A percentile compares a stretch with the other conserved stretches of the same genome.
phyloP scores from a whole-genome alignment of 2,888 invertebrate genomes.

The Phalera bucephala region DNA sequence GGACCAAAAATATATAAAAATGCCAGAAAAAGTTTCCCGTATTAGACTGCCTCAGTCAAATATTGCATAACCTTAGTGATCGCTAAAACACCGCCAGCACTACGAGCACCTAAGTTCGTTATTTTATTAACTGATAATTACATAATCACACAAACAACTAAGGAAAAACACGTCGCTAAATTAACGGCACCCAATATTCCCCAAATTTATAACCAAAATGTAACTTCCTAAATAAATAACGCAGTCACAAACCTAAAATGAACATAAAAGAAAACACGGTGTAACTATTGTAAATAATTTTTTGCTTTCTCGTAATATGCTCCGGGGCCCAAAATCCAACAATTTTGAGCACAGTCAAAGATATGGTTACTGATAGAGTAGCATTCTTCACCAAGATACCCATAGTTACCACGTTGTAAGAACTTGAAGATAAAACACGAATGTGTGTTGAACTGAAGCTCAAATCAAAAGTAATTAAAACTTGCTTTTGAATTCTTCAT shows the following conservation, averaged over 20 bases:
- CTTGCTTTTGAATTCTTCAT: conserved; percentile 36
- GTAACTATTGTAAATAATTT: conserved; percentile 49
- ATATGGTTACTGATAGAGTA: conserved; percentile 51
- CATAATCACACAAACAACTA: too few relatives aligned
- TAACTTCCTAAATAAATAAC: too few relatives aligned
- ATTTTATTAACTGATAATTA: too few relatives aligned
- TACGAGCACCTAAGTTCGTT: too few relatives aligned
- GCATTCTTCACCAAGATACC: conserved; percentile 51
- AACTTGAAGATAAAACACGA: background rate
- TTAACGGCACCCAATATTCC: too few relatives aligned
- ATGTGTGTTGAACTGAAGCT: conserved; percentile 7
- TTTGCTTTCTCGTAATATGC: conserved; percentile 23
- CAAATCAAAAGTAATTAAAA: conserved; percentile 30
- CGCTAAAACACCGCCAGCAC: too few relatives aligned
- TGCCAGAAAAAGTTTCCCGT: too few relatives aligned
- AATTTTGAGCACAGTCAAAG: conserved; percentile 52
- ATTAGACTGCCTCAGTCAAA: too few relatives aligned
- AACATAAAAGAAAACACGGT: conserved; percentile 61
- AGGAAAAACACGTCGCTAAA: too few relatives aligned
- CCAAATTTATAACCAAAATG: too few relatives aligned
- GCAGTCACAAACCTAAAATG: conserved; percentile 70
- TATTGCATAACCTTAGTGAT: too few relatives aligned
- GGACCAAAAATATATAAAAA: too few relatives aligned
- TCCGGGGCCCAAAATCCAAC: conserved; percentile 69
- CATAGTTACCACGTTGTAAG: conserved; percentile 35